phyloP scores from a whole-genome alignment of 2,888 invertebrate species.

The Nomada fabriciana region DNA sequence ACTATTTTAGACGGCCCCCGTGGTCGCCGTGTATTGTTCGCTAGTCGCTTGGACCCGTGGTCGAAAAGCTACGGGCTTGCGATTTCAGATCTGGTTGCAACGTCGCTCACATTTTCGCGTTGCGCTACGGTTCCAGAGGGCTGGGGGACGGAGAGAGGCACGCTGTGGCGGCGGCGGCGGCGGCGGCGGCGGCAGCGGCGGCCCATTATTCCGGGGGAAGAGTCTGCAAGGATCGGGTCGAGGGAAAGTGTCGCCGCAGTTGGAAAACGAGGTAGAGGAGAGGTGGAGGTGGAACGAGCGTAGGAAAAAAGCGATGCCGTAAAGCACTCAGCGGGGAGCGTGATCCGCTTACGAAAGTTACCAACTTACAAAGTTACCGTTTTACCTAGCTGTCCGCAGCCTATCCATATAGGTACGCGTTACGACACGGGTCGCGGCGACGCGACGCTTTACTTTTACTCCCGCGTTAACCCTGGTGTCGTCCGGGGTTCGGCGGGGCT shows the following conservation, averaged over 20 bases:
- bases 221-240: constrained; percentile 15
- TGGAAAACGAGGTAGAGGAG: constrained; percentile 19
- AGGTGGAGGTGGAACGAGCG: constrained; percentile 54
- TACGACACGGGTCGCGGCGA: constrained; percentile 37
- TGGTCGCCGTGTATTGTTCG: too few relatives aligned
- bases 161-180: not conserved
- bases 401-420: constrained; percentile 43
- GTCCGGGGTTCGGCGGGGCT: too few relatives aligned
- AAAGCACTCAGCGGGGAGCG: constrained; percentile 83
- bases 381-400: constrained; percentile 61
- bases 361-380: constrained; percentile 73
- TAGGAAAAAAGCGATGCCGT: constrained; percentile 81
- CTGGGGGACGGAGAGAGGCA: not conserved
- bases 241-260: constrained; percentile 16
- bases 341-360: constrained; percentile 83
- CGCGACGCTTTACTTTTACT: constrained; percentile 59
- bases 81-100: too few relatives aligned
- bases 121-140: not conserved
- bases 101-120: too few relatives aligned
- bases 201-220: not conserved
- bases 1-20: too few relatives aligned
- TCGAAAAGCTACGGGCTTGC: too few relatives aligned
- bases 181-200: too few relatives aligned
- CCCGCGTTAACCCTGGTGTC: not conserved
- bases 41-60: too few relatives aligned